Evolutionary conservation across 2,888 invertebrate genomes (phyloP).

Genomic region (Phalangium opilio): DNA sequence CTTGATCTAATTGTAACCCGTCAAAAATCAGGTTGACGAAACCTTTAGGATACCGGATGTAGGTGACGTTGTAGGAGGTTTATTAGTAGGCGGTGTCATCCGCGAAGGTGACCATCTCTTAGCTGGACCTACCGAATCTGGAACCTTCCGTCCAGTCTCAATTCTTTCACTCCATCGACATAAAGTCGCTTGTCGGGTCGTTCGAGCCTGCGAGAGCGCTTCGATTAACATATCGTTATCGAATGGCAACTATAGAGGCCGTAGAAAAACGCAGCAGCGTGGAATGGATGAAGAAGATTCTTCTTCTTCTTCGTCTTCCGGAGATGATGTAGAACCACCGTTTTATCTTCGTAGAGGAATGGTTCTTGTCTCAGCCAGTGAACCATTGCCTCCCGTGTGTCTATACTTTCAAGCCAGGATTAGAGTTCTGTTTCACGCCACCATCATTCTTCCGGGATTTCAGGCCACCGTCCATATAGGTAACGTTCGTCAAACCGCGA

Average conservation of each 20-base stretch:
- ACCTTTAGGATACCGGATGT: constrained; percentile 37
- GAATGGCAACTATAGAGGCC: too few species aligned
- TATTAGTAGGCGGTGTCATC: constrained; percentile 67
- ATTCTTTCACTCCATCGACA: constrained; percentile 82
- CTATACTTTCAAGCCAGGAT: constrained; percentile 59
- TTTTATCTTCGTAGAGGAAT: constrained; percentile 50
- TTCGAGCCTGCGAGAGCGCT: constrained; percentile 69
- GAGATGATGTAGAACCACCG: too few species aligned
- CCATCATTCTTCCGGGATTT: constrained; percentile 52
- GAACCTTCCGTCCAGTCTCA: constrained; percentile 49
- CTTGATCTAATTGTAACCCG: too few species aligned
- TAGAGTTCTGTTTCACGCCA: constrained; percentile 72
- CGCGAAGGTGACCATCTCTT: constrained; percentile 50
- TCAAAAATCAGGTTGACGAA: constrained; percentile 64
- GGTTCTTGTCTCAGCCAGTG: constrained; percentile 49
- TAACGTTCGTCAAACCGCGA: constrained; percentile 87
- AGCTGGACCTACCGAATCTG: constrained; percentile 33
- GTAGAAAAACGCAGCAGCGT: too few species aligned
- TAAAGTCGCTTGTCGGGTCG: constrained; percentile 71
- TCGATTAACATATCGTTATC: constrained; percentile 38
- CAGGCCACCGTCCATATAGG: constrained; percentile 85
- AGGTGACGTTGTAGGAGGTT: constrained; percentile 69
- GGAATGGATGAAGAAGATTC: too few species aligned
- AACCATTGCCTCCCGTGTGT: constrained; percentile 33
- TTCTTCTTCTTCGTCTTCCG: too few species aligned